phyloP scores from a whole-genome alignment of 2,888 invertebrate genomes.

The Linnaemya vulpina region DNA sequence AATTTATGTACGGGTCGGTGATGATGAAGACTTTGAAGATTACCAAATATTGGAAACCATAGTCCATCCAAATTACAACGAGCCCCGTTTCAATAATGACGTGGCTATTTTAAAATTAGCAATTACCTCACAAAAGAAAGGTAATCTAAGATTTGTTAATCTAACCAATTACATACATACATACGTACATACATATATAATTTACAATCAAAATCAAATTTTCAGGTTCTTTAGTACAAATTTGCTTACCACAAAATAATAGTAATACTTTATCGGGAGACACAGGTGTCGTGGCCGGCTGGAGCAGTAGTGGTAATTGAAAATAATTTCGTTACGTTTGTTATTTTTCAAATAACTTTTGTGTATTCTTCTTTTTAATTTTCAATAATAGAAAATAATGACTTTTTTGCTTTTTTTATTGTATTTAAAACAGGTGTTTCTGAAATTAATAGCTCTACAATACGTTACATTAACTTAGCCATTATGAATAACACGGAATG shows the following conservation, averaged over 20 bases:
- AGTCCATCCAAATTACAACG: slow-evolving; percentile 84
- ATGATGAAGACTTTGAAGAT: slow-evolving; percentile 82
- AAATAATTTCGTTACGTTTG: slow-evolving; percentile 6
- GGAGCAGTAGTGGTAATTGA: slow-evolving; percentile 87
- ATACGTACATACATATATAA: too few species aligned
- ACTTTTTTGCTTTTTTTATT: slow-evolving; percentile 26
- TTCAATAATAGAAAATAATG: slow-evolving; percentile 1
- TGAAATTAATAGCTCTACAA: slow-evolving; percentile 71
- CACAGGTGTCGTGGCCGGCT: slow-evolving; percentile 87
- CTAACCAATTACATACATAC: too few species aligned
- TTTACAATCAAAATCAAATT: background rate
- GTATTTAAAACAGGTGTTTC: slow-evolving; percentile 60
- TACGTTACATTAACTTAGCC: slow-evolving; percentile 83
- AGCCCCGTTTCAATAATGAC: slow-evolving; percentile 84
- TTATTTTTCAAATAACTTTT: slow-evolving; percentile 22
- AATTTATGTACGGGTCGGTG: slow-evolving; percentile 86
- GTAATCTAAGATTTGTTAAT: slow-evolving; percentile 32
- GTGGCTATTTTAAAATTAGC: slow-evolving; percentile 70
- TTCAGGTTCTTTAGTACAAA: slow-evolving; percentile 77
- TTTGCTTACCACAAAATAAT: slow-evolving; percentile 84
- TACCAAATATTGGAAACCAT: slow-evolving; percentile 60
- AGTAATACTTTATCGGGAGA: slow-evolving; percentile 79
- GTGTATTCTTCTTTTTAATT: background rate
- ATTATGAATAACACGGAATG: slow-evolving; percentile 82
- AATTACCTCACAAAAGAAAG: slow-evolving; percentile 79